These are phyloP conservation scores for Paraescarpia echinospica DNA, from an alignment of 1,140 invertebrate genomes.

Conservation along the genomic window DNA sequence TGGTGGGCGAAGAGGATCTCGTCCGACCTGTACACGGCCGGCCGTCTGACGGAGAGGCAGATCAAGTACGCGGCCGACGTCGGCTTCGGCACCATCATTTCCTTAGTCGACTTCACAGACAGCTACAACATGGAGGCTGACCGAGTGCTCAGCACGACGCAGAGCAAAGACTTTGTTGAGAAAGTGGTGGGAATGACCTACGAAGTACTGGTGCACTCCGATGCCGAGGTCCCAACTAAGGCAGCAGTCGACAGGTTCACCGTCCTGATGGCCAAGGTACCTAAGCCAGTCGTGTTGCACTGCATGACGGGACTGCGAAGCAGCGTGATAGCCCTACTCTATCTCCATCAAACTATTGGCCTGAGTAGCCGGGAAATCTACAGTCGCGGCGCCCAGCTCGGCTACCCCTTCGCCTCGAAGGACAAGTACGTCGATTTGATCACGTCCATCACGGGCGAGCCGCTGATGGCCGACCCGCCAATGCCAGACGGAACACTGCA, in stretches of 20 bases:
- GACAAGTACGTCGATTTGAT: background rate
- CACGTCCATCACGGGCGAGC: background rate
- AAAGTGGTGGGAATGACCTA: background rate
- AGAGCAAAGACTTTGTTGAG: background rate
- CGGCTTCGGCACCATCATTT: slow-evolving; percentile 11
- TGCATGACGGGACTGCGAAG: background rate
- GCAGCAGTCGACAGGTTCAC: background rate
- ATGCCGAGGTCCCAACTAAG: background rate
- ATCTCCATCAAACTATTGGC: background rate
- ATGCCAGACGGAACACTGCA: background rate
- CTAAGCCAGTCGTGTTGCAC: background rate
- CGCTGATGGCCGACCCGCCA: background rate
- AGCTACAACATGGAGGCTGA: background rate
- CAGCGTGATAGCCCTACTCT: background rate
- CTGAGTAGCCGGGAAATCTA: background rate
- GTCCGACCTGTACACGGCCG: background rate
- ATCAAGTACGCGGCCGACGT: slow-evolving; percentile 12
- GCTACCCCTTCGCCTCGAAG: background rate
- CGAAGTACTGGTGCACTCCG: background rate
- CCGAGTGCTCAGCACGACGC: background rate
- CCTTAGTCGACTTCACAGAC: slow-evolving; percentile 3
- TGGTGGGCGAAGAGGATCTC: slow-evolving; percentile 19
- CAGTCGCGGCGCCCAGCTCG: background rate
- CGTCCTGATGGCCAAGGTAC: background rate
- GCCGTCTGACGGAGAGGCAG: slow-evolving; percentile 14